Evolutionary conservation across 1,140 invertebrate species (phyloP).

Genomic region (Trichonephila clavipes): DNA sequence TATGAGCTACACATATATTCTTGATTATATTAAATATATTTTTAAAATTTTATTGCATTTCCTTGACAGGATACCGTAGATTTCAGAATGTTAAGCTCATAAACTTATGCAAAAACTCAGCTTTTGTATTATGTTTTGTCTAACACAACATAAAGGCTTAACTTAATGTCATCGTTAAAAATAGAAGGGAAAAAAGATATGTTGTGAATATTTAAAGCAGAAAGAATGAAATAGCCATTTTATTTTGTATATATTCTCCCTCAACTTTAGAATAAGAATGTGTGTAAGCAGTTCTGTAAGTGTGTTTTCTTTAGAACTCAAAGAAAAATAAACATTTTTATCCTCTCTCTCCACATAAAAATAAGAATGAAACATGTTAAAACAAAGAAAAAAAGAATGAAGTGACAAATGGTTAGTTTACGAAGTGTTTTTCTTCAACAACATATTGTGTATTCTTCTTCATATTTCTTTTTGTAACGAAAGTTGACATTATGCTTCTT

Average conservation of each 20-base stretch:
- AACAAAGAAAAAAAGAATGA: background rate
- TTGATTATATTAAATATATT: too few species aligned
- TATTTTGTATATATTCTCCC: too few species aligned
- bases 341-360: too few species aligned
- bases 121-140: too few species aligned
- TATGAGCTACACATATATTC: too few species aligned
- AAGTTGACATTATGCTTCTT: constrained; percentile 6
- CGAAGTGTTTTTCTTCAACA: constrained; percentile 1
- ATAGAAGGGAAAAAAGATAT: background rate
- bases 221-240: too few species aligned
- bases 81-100: too few species aligned
- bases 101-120: too few species aligned
- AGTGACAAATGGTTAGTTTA: constrained; percentile 30
- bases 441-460: background rate
- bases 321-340: background rate
- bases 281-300: background rate
- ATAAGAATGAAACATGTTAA: background rate
- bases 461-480: background rate
- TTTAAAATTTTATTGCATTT: too few species aligned
- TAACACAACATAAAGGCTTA: too few species aligned
- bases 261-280: background rate
- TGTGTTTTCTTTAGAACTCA: background rate
- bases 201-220: background rate
- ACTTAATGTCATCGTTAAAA: too few species aligned
- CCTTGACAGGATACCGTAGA: too few species aligned